Base-by-base conservation (phyloP, 2,113 vertebrate species). In the Monarcha castaneiventris region DNA sequence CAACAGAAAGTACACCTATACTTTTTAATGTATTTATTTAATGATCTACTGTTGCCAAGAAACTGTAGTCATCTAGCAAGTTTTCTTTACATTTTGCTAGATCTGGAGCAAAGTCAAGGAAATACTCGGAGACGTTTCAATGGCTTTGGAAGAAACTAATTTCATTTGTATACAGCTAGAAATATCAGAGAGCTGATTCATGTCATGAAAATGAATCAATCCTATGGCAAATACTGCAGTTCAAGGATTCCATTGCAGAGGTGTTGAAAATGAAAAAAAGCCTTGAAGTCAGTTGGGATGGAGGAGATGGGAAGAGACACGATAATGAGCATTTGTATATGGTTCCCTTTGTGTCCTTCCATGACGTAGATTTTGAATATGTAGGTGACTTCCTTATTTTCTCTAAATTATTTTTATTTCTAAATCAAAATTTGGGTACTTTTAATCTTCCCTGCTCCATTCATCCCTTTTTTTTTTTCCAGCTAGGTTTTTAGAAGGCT, bases 401-500 rank as follows among this genome's bases (percentile, higher is more conserved):
- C 8, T 80, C 17, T 64, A 43, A 80, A 29, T 77, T 63, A 41
- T 64, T 11, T n/a, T 49, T 56, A 75, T 43, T 90, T 76, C 10
- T 61, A 66, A 27, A 62, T 67, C 18, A 75, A 26, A 85, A 9
- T 73, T 66, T 62, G 55, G 5, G 20, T 66, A 37, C 26, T 86
- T 89, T 72, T n/a, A 81, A 30, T 32, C 8, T 78, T 71, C 12
- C 3, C 14, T 1, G 0, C 7, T 56, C 3, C 5, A 3, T 16
- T 10, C 11, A 6, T 20, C 3, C 0, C 0, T 7, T 23, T n/a
- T 56, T 37, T 75, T 54, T 54, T 30, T 4, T 3, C 14, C 9
- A 55, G 2, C 2, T 73, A 54, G 4, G 10, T 41, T 69, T 91
- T 80, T 68, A 52, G 25, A 84, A 87, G 25, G 30, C 35, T 92